Evolutionary conservation across 2,113 vertebrate genomes (phyloP).

Genomic region (Thoracochromis brauschi): DNA sequence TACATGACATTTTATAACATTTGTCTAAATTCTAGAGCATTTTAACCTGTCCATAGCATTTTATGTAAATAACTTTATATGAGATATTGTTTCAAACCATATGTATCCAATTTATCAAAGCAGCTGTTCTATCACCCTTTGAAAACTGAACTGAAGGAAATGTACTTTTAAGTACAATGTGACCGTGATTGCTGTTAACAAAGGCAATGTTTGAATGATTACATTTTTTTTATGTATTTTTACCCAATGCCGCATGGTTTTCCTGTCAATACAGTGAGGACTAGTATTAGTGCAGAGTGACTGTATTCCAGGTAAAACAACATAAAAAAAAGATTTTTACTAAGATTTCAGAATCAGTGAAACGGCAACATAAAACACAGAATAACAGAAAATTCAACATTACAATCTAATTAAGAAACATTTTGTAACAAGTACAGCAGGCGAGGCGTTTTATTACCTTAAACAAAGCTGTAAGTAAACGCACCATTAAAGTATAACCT

Average conservation of each 20-base stretch:
- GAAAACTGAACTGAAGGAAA: background rate
- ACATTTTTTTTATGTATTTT: background rate
- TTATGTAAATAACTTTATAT: background rate
- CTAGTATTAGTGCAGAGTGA: background rate
- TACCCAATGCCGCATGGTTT: background rate
- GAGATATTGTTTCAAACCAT: background rate
- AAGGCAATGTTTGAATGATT: background rate
- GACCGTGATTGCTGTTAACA: background rate
- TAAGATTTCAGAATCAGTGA: background rate
- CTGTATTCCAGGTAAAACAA: background rate
- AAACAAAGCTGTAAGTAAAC: background rate
- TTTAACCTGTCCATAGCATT: background rate
- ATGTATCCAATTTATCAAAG: background rate
- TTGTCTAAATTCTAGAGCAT: background rate
- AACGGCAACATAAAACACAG: background rate
- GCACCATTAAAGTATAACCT: background rate
- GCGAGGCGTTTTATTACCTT: background rate
- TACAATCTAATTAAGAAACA: background rate
- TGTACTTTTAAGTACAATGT: background rate
- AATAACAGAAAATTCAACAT: background rate
- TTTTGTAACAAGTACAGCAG: background rate
- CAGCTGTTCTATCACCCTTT: background rate
- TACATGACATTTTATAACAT: background rate
- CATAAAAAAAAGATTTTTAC: background rate
- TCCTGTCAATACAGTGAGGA: background rate